Evolutionary conservation across 2,888 invertebrate genomes (phyloP), one percentile per base, ranked within the genome.

Genomic region (Brassicogethes aeneus): DNA sequence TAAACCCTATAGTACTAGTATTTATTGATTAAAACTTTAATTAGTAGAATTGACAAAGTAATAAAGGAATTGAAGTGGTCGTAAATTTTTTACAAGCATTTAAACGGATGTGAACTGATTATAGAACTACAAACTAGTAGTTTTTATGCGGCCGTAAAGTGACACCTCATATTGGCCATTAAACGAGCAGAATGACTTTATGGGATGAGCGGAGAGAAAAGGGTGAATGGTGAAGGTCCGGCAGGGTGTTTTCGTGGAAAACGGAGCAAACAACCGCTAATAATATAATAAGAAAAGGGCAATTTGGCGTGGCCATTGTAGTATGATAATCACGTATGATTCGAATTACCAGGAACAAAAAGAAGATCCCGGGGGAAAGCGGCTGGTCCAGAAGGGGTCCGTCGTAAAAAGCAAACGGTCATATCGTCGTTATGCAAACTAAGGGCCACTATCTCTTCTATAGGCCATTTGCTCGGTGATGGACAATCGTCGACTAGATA

Each of bases 351-450:
- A 42, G 40, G 14, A 37, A 49, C 45, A 43, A 45, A 45, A 44
- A 41, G 39, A 36, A 29, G 16, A 23, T 47, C 47, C 47, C 47
- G 39, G 17, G 47, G 47, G 39, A 34, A n/a, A n/a, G n/a, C 15
- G 43, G 44, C 45, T 45, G 45, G 53, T 47, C 52, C 53, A 59
- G 56, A 59, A 60, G 60, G 60, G 61, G 59, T 55, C 52, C 49
- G 50, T 53, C 53, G 58, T 61, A 63, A 64, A 62, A 62, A 61
- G 56, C 55, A 56, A 62, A 62, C 59, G 62, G 59, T 58, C 60
- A 59, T 54, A 60, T 59, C 56, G 57, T 55, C 59, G 64, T 65
- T 65, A 65, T 65, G 65, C 65, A 64, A 65, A 65, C 62, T 61
- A 63, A 57, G 59, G 59, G 59, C 59, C 53, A 59, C 60, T 61